phyloP scores from a whole-genome alignment of 2,797 vertebrate genomes.

The Ceyx erithaca region DNA sequence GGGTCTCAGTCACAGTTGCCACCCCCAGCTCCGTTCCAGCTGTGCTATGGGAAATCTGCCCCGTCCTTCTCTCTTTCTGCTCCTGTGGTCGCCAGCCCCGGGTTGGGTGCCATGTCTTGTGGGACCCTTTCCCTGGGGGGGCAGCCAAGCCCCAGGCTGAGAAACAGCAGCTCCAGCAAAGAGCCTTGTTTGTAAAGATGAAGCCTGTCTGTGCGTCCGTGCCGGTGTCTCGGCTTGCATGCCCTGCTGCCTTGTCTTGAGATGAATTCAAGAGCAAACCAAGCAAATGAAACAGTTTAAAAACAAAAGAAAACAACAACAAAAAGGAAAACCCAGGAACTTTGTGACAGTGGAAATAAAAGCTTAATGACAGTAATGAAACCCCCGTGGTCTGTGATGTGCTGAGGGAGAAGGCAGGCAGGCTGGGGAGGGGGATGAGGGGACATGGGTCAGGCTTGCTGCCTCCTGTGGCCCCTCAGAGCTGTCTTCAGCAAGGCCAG shows the following conservation, averaged over 20 bases:
- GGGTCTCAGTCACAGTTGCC: background rate
- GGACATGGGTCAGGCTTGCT: accelerated
- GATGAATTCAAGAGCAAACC: slow-evolving; percentile 67
- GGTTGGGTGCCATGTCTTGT: accelerated
- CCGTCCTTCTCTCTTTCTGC: background rate
- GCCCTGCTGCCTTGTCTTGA: slow-evolving; percentile 67
- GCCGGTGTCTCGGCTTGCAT: slow-evolving; percentile 58
- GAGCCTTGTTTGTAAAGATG: slow-evolving; percentile 35
- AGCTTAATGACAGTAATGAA: slow-evolving; percentile 16
- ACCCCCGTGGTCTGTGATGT: background rate
- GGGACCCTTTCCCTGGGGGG: background rate
- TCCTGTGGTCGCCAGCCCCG: background rate
- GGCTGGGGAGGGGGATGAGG: too few species aligned
- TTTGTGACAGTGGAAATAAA: slow-evolving; percentile 69
- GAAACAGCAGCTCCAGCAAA: slow-evolving; percentile 41
- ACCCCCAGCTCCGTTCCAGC: background rate
- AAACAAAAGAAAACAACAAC: background rate
- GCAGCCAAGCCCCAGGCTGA: background rate
- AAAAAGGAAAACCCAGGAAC: slow-evolving; percentile 41
- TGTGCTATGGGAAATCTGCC: accelerated
- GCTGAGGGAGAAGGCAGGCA: background rate
- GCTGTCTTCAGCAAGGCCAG: accelerated
- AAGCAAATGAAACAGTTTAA: slow-evolving; percentile 17
- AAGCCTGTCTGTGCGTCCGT: slow-evolving; percentile 43
- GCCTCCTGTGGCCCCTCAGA: background rate